Conservation (phyloP, 2,888 invertebrate genomes). For the Plagodis pulveraria region DNA sequence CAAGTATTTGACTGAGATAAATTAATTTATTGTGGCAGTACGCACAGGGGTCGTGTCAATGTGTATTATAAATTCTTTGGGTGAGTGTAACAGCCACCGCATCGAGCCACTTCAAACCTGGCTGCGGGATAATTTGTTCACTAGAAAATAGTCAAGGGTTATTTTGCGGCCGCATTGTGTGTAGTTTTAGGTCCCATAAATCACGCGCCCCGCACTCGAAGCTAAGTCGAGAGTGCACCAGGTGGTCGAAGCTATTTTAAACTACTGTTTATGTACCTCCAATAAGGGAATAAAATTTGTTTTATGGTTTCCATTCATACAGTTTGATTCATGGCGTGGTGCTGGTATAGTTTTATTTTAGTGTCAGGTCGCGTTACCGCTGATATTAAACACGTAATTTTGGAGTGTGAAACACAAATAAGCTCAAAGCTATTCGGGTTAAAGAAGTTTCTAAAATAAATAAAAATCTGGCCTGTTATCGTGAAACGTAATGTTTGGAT, state of each 20-base stretch:
- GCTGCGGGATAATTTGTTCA: conserved; percentile 61
- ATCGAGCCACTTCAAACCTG: conserved; percentile 56
- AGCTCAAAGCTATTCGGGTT: conserved; percentile 15
- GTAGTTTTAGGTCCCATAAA: conserved; percentile 67
- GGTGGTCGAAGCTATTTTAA: conserved; percentile 79
- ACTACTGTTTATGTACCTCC: conserved; percentile 66
- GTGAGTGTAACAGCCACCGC: conserved; percentile 35
- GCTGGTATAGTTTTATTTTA: conserved; percentile 42
- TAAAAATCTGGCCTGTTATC: conserved; percentile 29
- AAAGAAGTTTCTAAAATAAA: conserved; percentile 26
- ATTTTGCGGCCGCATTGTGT: conserved; percentile 79
- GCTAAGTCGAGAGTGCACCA: conserved; percentile 66
- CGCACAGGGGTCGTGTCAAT: conserved; percentile 50
- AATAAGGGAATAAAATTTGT: conserved; percentile 72
- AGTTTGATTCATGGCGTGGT: conserved; percentile 63
- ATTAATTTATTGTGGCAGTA: conserved; percentile 55
- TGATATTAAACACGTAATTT: conserved; percentile 16
- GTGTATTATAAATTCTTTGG: conserved; percentile 41
- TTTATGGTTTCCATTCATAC: conserved; percentile 74
- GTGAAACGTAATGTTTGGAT: conserved; percentile 26
- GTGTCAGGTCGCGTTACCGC: conserved; percentile 23
- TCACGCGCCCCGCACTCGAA: conserved; percentile 69
- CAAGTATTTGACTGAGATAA: conserved; percentile 43
- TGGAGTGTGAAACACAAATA: conserved; percentile 33
- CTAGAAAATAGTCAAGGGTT: conserved; percentile 76